Evolutionary conservation across 2,888 invertebrate genomes (phyloP), one percentile per base, ranked within the genome.

Genomic region (Saturnia pavonia): DNA sequence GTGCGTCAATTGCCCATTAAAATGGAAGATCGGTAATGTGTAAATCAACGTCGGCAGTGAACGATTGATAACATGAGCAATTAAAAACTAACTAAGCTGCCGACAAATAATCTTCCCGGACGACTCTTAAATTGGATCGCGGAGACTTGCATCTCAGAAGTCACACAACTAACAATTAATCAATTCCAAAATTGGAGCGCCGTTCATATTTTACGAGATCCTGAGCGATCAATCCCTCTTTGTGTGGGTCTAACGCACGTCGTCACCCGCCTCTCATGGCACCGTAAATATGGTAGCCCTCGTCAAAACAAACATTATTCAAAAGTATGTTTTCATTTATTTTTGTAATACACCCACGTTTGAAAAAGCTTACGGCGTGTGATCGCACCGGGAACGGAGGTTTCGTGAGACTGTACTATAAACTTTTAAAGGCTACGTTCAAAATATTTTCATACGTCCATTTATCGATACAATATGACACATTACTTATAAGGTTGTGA

Each of bases 221-320:
- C 78, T 80, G 76, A 84, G 79, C 88, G 77, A 91, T 91, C 89
- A 91, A 91, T 91, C 88, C 86, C 85, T 85, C 91, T 89, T 90
- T 89, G 93, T 91, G 94, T 93, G 93, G 92, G 92, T 92, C 92
- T 84, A 83, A 85, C 82, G 76, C 82, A 82, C 83, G 88, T 88
- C 88, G 86, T 85, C 90, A 88, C 87, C 83, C 81, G 79, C 77
- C 82, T 78, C 80, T 80, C 78, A 76, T 81, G 81, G 80, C 82
- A 82, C 78, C 82, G 82, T 87, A 86, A 89, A 91, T 88, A 87
- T 88, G 85, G 86, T 85, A 83, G 86, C 84, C 79, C 80, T 80
- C 83, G 90, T 88, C 91, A 91, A 89, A 94, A 92, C 89, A 94
- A 92, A 91, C 90, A 90, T 90, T 85, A 90, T 88, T 89, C 88